Conservation (phyloP, 2,888 invertebrate genomes). For the Neoascia interrupta region DNA sequence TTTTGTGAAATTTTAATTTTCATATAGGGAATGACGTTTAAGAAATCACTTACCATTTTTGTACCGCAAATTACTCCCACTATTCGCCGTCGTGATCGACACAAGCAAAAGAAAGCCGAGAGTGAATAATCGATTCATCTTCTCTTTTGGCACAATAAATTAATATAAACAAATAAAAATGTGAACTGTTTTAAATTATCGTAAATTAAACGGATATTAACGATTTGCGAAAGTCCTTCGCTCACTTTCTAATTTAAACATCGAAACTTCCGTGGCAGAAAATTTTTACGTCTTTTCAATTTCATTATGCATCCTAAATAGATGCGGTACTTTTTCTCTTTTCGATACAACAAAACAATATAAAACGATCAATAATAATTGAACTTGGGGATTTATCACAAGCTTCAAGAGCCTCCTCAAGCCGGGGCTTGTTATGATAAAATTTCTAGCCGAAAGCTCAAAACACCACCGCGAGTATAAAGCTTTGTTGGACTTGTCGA, state of each 20-base stretch:
- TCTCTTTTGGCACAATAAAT: constrained; percentile 21
- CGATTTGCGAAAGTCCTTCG: constrained; percentile 22
- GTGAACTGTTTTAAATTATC: constrained; percentile 5
- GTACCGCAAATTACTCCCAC: constrained; percentile 34
- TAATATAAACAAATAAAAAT: constrained; percentile 18
- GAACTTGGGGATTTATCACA: constrained; percentile 48
- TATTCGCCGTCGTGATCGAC: constrained; percentile 39
- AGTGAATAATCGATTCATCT: constrained; percentile 33
- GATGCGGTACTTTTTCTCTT: neutral
- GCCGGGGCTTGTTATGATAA: constrained; percentile 27
- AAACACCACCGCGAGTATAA: constrained; percentile 6
- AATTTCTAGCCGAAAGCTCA: constrained; percentile 46
- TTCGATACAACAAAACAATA: neutral
- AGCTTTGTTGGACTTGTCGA: constrained; percentile 26
- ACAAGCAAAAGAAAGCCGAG: constrained; percentile 34
- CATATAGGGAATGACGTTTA: too few relatives aligned
- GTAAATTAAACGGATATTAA: neutral
- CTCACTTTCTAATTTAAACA: constrained; percentile 32
- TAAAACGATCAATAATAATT: neutral
- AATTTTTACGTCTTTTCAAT: constrained; percentile 12
- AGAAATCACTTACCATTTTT: constrained; percentile 54
- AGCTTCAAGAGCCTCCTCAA: too few relatives aligned
- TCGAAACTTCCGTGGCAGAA: constrained; percentile 7
- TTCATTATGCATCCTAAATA: constrained; percentile 19
- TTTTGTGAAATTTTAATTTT: too few relatives aligned